Conservation (phyloP, 2,888 invertebrate species). For the Zaprionus bogoriensis region DNA sequence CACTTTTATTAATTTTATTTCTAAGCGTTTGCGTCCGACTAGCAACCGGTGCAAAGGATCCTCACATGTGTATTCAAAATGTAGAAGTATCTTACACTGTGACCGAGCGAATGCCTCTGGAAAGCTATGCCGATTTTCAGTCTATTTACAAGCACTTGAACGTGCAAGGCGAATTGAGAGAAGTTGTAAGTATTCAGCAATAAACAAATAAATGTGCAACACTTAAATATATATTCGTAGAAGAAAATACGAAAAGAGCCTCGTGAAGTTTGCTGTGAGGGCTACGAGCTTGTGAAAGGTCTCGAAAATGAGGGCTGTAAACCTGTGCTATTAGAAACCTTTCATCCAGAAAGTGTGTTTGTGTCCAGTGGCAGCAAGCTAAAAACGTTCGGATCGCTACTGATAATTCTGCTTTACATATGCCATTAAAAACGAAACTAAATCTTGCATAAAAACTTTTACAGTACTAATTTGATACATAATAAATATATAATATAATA, state of each 20-base stretch:
- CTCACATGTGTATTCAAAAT: slow-evolving; percentile 9
- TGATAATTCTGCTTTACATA: background rate
- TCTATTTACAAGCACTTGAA: background rate
- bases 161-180: slow-evolving; percentile 18
- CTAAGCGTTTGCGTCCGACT: background rate
- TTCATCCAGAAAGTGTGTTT: background rate
- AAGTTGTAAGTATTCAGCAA: background rate
- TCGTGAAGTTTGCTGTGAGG: slow-evolving; percentile 13
- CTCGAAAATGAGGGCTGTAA: slow-evolving; percentile 9
- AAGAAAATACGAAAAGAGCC: slow-evolving; percentile 5
- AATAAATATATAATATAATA: too few species aligned
- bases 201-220: background rate
- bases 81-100: slow-evolving; percentile 5
- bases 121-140: background rate
- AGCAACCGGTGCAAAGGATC: background rate
- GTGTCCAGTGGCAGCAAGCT: background rate
- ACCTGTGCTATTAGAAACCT: slow-evolving; percentile 13
- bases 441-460: too few species aligned
- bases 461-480: too few species aligned
- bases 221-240: background rate
- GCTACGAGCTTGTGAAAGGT: slow-evolving; percentile 5
- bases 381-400: too few species aligned
- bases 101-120: slow-evolving; percentile 1
- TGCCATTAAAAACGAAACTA: too few species aligned
- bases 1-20: background rate